Percentiles rank a stretch among this genome's conserved stretches.
phyloP scores from a whole-genome alignment of 2,113 vertebrate genomes.

The Prunella fulvescens region DNA sequence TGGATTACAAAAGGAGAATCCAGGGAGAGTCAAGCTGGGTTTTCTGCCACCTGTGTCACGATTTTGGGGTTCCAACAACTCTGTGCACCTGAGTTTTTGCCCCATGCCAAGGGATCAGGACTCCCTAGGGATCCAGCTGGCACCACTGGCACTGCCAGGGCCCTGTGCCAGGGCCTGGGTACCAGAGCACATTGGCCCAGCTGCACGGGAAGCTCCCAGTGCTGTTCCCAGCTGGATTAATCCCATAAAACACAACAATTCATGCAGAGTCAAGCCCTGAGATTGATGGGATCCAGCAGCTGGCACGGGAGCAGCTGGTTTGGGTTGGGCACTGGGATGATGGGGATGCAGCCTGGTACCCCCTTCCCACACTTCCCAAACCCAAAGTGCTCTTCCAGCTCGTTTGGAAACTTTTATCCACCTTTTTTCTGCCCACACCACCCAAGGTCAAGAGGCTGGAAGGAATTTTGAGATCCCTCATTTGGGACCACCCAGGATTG shows the following conservation, averaged over 20 bases:
- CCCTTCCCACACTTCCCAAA: neutral
- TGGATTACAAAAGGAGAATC: neutral
- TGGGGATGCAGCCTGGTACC: neutral
- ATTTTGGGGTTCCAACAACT: neutral
- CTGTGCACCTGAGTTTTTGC: neutral
- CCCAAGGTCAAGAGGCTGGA: neutral
- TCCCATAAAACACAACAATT: neutral
- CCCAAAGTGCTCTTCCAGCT: neutral
- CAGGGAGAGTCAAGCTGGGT: too few relatives aligned
- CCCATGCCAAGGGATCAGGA: neutral
- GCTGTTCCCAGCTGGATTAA: neutral
- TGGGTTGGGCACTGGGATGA: neutral
- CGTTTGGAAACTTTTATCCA: neutral
- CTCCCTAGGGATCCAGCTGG: neutral
- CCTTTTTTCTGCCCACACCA: too few relatives aligned
- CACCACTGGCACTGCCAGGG: neutral
- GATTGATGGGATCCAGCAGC: fast-evolving
- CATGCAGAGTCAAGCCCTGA: neutral
- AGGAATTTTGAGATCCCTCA: neutral
- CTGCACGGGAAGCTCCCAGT: fast-evolving
- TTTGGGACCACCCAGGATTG: neutral
- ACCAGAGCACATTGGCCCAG: neutral
- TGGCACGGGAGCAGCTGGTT: neutral
- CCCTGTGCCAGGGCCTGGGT: neutral
- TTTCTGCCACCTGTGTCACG: neutral